Base-by-base conservation (phyloP, 23 tunicate species). In the Corella eumyota region DNA sequence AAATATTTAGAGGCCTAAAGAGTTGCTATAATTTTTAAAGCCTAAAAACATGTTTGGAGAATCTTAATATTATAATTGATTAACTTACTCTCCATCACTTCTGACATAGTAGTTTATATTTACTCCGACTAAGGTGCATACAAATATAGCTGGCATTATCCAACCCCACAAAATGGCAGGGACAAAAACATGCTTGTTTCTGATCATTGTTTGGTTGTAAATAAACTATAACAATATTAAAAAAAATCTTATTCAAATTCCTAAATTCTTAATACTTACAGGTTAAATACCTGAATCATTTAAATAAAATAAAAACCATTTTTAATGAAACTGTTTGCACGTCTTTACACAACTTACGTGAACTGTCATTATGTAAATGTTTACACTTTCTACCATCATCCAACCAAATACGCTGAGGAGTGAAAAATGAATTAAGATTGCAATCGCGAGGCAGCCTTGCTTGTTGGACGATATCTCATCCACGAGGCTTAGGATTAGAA, bases 371-470 rank as follows among this genome's bases (percentile, higher is more conserved):
- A 62, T 1, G 24, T 5, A 62, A 6, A 62, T 17, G 17, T 24
- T 38, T 9, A 62, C 26, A 24, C 47, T 50, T 22, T 62, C 68
- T 6, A 34, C 31, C 26, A 28, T 36, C 68, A 62, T 62, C 68
- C 68, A 66, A 51, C 20, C 36, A 22, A 27, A 48, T 25, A 40
- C 25, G 25, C 38, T 25, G n/a, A 66, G 7, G 19, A 66, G 26
- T 21, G 50, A 66, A 25, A 66, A 66, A 50, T 66, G 71, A 7
- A 66, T 53, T 0, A 66, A 21, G 7, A 51, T 34, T 49, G 71
- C 71, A 30, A 62, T 62, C 1, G 68, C 68, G 9, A 13, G 44
- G 50, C 68, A 62, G 6, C 50, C 31, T 26, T 23, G 28, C 0
- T 31, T 38, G n/a, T 27, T 1, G 24, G 34, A 27, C 32, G 46